phyloP scores from a whole-genome alignment of 2,113 vertebrate species.

The Nipponia nippon region DNA sequence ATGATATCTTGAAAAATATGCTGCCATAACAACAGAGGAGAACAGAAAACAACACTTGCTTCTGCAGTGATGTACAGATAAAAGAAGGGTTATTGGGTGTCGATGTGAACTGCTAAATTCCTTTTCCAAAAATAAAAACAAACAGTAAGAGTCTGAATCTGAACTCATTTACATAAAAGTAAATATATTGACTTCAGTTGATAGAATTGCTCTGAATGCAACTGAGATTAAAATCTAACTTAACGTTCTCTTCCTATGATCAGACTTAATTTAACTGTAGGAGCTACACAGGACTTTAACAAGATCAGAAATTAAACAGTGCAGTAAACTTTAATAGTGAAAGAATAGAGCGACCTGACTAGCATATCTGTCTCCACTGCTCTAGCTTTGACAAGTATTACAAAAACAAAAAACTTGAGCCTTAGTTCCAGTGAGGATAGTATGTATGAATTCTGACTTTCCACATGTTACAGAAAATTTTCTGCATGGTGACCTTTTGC shows the following conservation, averaged over 20 bases:
- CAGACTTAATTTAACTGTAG: neutral
- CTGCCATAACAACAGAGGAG: neutral
- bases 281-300: neutral
- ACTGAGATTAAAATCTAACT: neutral
- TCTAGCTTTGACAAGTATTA: neutral
- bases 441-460: slow-evolving; percentile 47
- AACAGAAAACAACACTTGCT: neutral
- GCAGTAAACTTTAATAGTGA: neutral
- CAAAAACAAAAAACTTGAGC: neutral
- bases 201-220: neutral
- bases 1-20: slow-evolving; percentile 7
- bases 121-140: neutral
- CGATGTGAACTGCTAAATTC: neutral
- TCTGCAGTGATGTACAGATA: neutral
- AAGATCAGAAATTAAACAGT: neutral
- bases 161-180: neutral
- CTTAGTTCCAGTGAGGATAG: neutral
- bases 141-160: neutral
- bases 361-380: neutral
- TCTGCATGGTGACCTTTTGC: slow-evolving; percentile 62
- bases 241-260: neutral
- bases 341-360: neutral
- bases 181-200: neutral
- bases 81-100: neutral
- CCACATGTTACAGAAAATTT: slow-evolving; percentile 55